Percentiles rank a stretch among this genome's conserved stretches.
phyloP scores from a whole-genome alignment of 2,113 vertebrate genomes.

The Actenoides lindsayi region DNA sequence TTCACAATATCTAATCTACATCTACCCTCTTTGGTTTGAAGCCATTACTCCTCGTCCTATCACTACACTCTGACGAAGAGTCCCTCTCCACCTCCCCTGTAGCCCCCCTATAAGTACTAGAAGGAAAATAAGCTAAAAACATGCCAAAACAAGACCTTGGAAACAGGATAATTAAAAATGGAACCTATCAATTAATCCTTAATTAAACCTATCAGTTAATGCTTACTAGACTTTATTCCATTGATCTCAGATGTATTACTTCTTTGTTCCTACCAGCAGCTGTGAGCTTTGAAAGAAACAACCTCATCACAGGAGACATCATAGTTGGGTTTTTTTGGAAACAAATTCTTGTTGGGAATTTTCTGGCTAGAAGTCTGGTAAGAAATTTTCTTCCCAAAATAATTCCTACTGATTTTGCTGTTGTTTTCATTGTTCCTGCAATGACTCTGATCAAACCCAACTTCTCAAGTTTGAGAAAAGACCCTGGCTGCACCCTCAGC shows the following conservation, averaged over 20 bases:
- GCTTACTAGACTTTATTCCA: not conserved
- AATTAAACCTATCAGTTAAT: not conserved
- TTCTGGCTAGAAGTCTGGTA: slow-evolving; percentile 4
- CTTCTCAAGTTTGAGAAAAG: not conserved
- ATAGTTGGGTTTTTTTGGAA: not conserved
- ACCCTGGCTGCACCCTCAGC: not conserved
- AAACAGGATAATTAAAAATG: not conserved
- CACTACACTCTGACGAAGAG: too few species aligned
- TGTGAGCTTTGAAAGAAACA: slow-evolving; percentile 51
- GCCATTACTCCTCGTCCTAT: too few species aligned
- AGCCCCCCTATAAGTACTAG: too few species aligned
- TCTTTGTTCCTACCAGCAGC: slow-evolving; percentile 4
- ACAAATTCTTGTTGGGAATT: not conserved
- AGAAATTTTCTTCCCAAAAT: not conserved
- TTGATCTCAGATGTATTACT: slow-evolving; percentile 11
- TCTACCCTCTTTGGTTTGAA: too few species aligned
- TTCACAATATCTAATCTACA: too few species aligned
- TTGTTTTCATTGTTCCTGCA: not conserved
- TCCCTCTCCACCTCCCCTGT: too few species aligned
- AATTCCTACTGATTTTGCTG: not conserved
- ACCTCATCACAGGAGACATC: slow-evolving; percentile 47
- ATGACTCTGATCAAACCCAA: not conserved
- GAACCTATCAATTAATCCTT: not conserved
- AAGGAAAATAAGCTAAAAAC: not conserved
- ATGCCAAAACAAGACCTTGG: not conserved